Evolutionary conservation across 1,140 invertebrate species (phyloP).

Genomic region (Caenorhabditis brenneri): DNA sequence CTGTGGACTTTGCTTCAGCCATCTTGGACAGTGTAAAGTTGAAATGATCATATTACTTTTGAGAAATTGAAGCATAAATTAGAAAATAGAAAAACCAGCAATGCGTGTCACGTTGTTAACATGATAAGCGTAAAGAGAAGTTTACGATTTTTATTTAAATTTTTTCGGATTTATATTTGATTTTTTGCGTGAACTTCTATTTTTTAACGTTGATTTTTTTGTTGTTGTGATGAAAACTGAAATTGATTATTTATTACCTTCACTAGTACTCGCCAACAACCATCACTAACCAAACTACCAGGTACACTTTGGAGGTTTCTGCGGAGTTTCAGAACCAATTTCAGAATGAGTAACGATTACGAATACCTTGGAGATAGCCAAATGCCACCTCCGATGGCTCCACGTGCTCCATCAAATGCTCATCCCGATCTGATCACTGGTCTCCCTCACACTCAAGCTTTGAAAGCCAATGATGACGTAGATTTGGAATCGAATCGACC

Average conservation of each 20-base stretch:
- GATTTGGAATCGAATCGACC: conserved; percentile 36
- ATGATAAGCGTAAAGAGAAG: background rate
- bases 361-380: conserved; percentile 12
- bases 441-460: background rate
- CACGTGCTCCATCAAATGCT: background rate
- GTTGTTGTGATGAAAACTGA: background rate
- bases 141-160: background rate
- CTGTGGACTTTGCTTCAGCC: background rate
- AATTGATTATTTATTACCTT: background rate
- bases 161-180: background rate
- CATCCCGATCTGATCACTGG: background rate
- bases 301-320: background rate
- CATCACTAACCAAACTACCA: background rate
- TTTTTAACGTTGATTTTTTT: background rate
- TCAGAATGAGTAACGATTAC: conserved; percentile 27
- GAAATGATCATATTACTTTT: background rate
- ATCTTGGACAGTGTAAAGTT: background rate
- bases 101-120: no score
- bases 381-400: background rate
- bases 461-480: conserved; percentile 15
- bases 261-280: background rate
- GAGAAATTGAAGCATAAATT: background rate
- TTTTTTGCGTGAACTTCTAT: background rate
- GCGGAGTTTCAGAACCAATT: background rate
- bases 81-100: no score